Base-by-base conservation (phyloP, 1,140 invertebrate genomes). In the Nixonia krombeini region DNA sequence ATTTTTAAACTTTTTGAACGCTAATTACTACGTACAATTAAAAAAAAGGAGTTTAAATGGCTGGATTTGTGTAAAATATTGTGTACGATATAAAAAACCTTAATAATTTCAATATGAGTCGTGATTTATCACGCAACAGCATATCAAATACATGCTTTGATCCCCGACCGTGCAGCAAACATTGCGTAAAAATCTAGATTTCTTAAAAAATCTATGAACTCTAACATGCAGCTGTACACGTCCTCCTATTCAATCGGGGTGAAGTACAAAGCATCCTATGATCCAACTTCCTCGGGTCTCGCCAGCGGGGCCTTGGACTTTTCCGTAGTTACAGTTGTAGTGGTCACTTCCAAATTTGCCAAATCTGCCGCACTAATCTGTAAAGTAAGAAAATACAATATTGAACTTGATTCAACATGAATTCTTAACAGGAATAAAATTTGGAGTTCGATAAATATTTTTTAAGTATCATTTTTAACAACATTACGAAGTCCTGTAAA, bases 341-440 rank as follows among this genome's bases (percentile, higher is more conserved):
- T 85, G 25, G 82, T 81, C 4, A 84, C 78, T 50, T 84, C 80
- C 46, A 84, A 67, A 38, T 85, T 85, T 21, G 76, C 80, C 57
- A 84, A 72, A 65, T 85, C 83, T 10, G 82, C 79, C 17, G 81
- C 78, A 59, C 77, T 85, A 83, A 85, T 83, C 83, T 85, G 74
- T 25, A 78, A 70, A 40, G 18, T 42, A 40, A n/a, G n/a, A n/a
- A n/a, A n/a, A n/a, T n/a, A n/a, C n/a, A n/a, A n/a, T n/a, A n/a
- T n/a, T n/a, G n/a, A n/a, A n/a, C n/a, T n/a, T n/a, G n/a, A n/a
- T n/a, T n/a, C n/a, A n/a, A n/a, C n/a, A n/a, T n/a, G n/a, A n/a
- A n/a, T n/a, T n/a, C n/a, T n/a, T n/a, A n/a, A n/a, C n/a, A n/a
- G n/a, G n/a, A n/a, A n/a, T n/a, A n/a, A n/a, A n/a, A n/a, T n/a